Percentiles rank a stretch among this genome's conserved stretches.
These are phyloP conservation scores for Chaetoderma sp. DNA, from an alignment of 2,888 invertebrate species.

Conservation along the genomic window DNA sequence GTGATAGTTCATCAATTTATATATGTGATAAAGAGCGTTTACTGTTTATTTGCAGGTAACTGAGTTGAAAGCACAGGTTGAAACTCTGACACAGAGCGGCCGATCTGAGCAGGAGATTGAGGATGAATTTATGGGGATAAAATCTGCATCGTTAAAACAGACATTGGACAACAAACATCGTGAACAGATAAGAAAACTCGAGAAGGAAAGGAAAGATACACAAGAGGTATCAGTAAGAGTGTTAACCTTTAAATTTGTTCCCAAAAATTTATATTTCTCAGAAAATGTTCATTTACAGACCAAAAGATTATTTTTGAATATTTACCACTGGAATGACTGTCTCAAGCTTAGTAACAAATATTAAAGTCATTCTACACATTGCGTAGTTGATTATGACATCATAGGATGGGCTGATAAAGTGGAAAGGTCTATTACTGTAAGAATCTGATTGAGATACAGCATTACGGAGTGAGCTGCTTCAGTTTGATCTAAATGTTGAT, in stretches of 20 bases:
- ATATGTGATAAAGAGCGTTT: too few species aligned
- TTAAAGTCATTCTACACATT: too few species aligned
- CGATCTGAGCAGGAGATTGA: constrained; percentile 40
- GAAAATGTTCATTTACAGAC: too few species aligned
- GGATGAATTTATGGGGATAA: constrained; percentile 47
- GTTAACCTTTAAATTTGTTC: too few species aligned
- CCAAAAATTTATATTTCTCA: not conserved
- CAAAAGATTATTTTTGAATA: too few species aligned
- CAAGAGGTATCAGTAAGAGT: constrained; percentile 55
- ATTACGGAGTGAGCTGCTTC: too few species aligned
- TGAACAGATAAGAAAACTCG: constrained; percentile 60
- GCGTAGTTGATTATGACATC: too few species aligned
- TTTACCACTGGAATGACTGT: too few species aligned
- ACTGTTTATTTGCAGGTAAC: too few species aligned
- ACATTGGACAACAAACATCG: constrained; percentile 55
- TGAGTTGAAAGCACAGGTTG: constrained; percentile 53
- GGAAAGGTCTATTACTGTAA: too few species aligned
- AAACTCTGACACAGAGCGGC: constrained; percentile 27
- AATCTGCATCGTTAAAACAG: constrained; percentile 37
- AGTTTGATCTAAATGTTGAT: too few species aligned
- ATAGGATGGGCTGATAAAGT: too few species aligned
- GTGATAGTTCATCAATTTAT: not conserved
- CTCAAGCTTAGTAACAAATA: not conserved
- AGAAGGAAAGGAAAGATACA: constrained; percentile 64
- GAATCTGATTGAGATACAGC: not conserved